Base-by-base conservation (phyloP, 2,113 vertebrate species). In the Lipophrys pholis region DNA sequence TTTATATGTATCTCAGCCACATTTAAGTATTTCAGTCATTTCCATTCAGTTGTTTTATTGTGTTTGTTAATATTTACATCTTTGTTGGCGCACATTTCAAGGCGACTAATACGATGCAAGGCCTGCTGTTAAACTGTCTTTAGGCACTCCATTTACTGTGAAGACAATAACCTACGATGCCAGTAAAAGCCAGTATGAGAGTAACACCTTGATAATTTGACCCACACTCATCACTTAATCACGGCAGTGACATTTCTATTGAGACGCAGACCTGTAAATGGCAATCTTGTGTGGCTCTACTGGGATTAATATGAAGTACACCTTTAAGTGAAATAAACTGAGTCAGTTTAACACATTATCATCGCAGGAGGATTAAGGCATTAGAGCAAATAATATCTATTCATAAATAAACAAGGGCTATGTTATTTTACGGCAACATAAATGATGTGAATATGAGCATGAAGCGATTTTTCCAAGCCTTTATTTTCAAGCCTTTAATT, bases 391-490 rank as follows among this genome's bases (percentile, higher is more conserved):
- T 30, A 8, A 11, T 6, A 16, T 36, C 12, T 12, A 51, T 61
- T 0, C 9, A 7, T 43, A 39, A 2, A 38, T 42, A 11, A 40
- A 76, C 8, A 5, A 9, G 12, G 3, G 53, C 6, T 40, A 5
- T 12, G 6, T 0, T 67, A 8, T 60, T 36, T 2, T 55, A 38
- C 38, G 43, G 7, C 10, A 42, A 55, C 8, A 11, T 15, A 48
- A 61, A 38, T n/a, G 16, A 43, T 55, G 6, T 40, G 40, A 51
- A 61, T 60, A 7, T 55, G 16, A 49, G 35, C 5, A 12, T 41
- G 5, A 62, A n/a, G 10, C 39, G 53, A 58, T 81, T 55, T 38
- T 42, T 38, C 46, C 5, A 52, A 60, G 10, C 5, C 10, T 40
- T 67, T 65, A 43, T 30, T 11, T 41, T 51, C 7, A 52, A 60